phyloP scores from a whole-genome alignment of 2,797 vertebrate genomes.

The Sternarchorhynchus goeldii region DNA sequence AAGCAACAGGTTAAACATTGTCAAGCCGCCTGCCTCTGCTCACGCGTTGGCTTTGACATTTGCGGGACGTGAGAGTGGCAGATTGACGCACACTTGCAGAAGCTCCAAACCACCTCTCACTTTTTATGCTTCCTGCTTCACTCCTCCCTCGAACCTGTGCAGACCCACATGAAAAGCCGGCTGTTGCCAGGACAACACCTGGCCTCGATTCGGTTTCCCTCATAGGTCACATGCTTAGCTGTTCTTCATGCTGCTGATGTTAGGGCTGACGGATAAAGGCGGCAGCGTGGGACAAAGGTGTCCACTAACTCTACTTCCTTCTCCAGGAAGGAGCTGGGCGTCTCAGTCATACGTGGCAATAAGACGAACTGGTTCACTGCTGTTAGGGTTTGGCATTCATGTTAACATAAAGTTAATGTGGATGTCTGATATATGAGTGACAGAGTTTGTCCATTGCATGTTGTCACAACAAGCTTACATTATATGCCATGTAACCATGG shows the following conservation, averaged over 20 bases:
- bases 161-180: constrained; percentile 33
- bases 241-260: constrained; percentile 9
- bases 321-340: not conserved
- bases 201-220: constrained; percentile 29
- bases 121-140: constrained; percentile 49
- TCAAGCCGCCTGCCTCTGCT: constrained; percentile 28
- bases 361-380: not conserved
- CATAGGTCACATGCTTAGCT: constrained; percentile 16
- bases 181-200: constrained; percentile 39
- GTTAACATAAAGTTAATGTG: not conserved
- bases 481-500: constrained; percentile 16
- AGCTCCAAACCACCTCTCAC: constrained; percentile 45
- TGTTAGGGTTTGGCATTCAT: not conserved
- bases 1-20: not conserved
- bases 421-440: not conserved
- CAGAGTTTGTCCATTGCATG: not conserved
- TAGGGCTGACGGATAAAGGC: constrained; percentile 21
- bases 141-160: constrained; percentile 30
- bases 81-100: constrained; percentile 29
- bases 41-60: constrained; percentile 48
- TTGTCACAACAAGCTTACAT: constrained; percentile 20
- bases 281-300: no score
- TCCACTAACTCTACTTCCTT: no score
- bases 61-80: constrained; percentile 21
- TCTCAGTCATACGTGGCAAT: not conserved